These are phyloP conservation scores for Ferrisia virgata DNA, from an alignment of 2,888 invertebrate genomes.

Conservation along the genomic window DNA sequence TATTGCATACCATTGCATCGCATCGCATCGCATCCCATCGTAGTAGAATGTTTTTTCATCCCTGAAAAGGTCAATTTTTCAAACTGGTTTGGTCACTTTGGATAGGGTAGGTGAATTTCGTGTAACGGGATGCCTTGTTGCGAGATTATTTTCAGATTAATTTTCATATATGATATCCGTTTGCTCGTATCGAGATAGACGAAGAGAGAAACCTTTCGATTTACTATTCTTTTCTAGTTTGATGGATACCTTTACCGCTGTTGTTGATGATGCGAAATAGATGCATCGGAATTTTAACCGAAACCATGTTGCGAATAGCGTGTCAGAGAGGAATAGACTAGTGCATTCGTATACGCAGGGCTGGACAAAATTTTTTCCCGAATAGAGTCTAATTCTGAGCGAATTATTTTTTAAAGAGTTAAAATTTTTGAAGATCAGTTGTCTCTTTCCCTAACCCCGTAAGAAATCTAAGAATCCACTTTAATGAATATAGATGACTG, in stretches of 20 bases:
- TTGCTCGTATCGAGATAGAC: neutral
- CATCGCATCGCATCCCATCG: conserved; percentile 22
- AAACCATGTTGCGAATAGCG: neutral
- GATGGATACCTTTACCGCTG: too few relatives aligned
- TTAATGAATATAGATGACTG: too few relatives aligned
- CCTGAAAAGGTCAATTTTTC: conserved; percentile 42
- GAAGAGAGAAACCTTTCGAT: neutral
- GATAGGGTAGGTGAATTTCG: neutral
- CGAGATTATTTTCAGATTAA: neutral
- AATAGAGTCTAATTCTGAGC: too few relatives aligned
- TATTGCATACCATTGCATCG: conserved; percentile 36
- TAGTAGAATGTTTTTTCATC: neutral
- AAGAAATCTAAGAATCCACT: too few relatives aligned
- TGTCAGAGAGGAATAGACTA: neutral
- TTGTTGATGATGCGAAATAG: too few relatives aligned
- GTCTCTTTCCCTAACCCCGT: too few relatives aligned
- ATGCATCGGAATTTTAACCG: too few relatives aligned
- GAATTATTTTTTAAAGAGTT: too few relatives aligned
- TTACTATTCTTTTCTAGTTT: too few relatives aligned
- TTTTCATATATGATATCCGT: neutral
- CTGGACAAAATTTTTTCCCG: too few relatives aligned
- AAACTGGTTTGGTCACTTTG: conserved; percentile 39
- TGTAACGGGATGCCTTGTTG: neutral
- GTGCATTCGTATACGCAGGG: too few relatives aligned
- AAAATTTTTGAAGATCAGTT: too few relatives aligned